Percentiles rank a stretch among this genome's conserved stretches.
Conservation (phyloP, 2,797 vertebrate genomes). For the Pangasius mekongensis region DNA sequence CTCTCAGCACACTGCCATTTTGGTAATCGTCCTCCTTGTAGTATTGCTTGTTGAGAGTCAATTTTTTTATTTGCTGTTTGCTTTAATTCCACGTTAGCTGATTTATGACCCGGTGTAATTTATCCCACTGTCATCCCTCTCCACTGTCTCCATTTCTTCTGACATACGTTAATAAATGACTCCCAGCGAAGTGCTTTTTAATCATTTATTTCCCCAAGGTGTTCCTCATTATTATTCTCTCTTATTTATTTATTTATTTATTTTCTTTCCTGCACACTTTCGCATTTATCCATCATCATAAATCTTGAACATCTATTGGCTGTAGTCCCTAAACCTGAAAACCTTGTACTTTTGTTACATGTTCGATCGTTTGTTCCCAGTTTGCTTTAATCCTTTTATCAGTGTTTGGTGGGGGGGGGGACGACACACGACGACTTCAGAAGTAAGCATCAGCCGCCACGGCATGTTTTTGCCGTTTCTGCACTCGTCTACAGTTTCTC, state of each 20-base stretch:
- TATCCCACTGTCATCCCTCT: background rate
- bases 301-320: background rate
- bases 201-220: conserved; percentile 1
- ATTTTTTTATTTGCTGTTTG: background rate
- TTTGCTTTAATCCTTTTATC: background rate
- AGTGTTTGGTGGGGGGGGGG: too few species aligned
- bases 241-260: background rate
- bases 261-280: background rate
- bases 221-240: background rate
- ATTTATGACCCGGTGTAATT: background rate
- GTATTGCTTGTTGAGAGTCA: background rate
- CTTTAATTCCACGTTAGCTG: background rate
- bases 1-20: background rate
- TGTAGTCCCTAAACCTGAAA: background rate
- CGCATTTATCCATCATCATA: too few species aligned
- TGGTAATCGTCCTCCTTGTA: background rate
- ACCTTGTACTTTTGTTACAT: background rate
- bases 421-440: too few species aligned
- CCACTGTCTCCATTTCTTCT: background rate
- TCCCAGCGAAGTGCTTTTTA: background rate
- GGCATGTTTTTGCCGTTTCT: background rate
- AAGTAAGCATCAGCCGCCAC: too few species aligned
- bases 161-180: background rate
- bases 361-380: background rate
- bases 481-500: background rate